Percentiles rank a stretch among this genome's conserved stretches.
These are phyloP conservation scores for Trichopoda pennipes DNA, from an alignment of 2,888 invertebrate species.

Conservation along the genomic window DNA sequence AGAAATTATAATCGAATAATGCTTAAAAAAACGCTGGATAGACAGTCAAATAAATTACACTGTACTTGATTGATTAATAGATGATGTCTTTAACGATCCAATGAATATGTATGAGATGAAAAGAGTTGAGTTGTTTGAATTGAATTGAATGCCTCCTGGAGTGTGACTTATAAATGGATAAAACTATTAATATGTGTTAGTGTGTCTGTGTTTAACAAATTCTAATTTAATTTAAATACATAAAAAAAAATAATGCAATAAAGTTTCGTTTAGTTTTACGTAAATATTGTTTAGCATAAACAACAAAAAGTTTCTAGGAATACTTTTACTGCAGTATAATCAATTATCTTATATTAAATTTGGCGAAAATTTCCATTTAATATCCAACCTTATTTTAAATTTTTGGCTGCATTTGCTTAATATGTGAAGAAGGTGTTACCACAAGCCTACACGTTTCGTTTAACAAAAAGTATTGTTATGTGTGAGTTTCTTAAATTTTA, in stretches of 20 bases:
- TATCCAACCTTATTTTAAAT: conserved; percentile 57
- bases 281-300: conserved; percentile 28
- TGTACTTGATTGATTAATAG: conserved; percentile 69
- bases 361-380: conserved; percentile 52
- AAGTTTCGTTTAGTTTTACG: conserved; percentile 53
- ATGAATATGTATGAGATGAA: conserved; percentile 62
- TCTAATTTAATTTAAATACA: conserved; percentile 55
- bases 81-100: conserved; percentile 66
- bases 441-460: conserved; percentile 56
- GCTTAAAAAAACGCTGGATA: conserved; percentile 52
- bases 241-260: conserved; percentile 26
- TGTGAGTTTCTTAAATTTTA: no score
- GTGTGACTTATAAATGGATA: conserved; percentile 62
- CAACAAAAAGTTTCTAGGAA: conserved; percentile 41
- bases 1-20: conserved; percentile 68
- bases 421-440: conserved; percentile 58
- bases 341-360: conserved; percentile 64
- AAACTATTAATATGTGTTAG: background rate
- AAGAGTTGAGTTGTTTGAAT: conserved; percentile 38
- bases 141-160: conserved; percentile 58
- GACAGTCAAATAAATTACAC: conserved; percentile 67
- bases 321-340: conserved; percentile 69
- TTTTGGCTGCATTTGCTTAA: conserved; percentile 36
- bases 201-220: conserved; percentile 30
- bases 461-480: conserved; percentile 5